These are phyloP conservation scores for Mastomys coucha DNA, from an alignment of 2,113 vertebrate genomes.

Conservation along the genomic window DNA sequence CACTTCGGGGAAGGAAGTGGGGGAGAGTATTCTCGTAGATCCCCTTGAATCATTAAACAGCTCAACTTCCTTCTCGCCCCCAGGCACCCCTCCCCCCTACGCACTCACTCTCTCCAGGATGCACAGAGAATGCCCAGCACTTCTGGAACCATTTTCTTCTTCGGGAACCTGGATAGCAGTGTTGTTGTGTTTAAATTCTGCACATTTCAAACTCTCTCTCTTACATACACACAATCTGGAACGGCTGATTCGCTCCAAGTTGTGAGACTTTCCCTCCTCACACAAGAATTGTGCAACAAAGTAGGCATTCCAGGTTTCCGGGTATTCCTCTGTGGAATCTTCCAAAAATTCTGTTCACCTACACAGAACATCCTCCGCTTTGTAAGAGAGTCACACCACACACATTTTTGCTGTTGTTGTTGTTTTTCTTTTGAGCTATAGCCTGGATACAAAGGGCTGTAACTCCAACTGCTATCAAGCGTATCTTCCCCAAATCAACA, in stretches of 20 bases:
- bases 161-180: neutral
- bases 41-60: slow-evolving; percentile 55
- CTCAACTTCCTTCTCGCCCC: neutral
- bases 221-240: neutral
- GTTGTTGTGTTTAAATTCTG: slow-evolving; percentile 4
- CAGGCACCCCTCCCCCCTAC: fast-evolving
- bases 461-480: neutral
- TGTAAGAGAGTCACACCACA: fast-evolving
- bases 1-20: neutral
- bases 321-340: neutral
- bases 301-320: neutral
- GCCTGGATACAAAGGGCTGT: neutral
- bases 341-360: neutral
- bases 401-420: neutral
- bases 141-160: neutral
- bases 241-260: neutral
- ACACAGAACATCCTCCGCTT: neutral
- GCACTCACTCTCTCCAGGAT: neutral
- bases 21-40: neutral
- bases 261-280: neutral
- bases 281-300: neutral
- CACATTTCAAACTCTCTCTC: slow-evolving; percentile 7
- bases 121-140: neutral
- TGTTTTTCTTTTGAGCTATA: slow-evolving; percentile 7
- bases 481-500: neutral